Conservation (phyloP, 2,797 vertebrate genomes). For the Euthynnus affinis region DNA sequence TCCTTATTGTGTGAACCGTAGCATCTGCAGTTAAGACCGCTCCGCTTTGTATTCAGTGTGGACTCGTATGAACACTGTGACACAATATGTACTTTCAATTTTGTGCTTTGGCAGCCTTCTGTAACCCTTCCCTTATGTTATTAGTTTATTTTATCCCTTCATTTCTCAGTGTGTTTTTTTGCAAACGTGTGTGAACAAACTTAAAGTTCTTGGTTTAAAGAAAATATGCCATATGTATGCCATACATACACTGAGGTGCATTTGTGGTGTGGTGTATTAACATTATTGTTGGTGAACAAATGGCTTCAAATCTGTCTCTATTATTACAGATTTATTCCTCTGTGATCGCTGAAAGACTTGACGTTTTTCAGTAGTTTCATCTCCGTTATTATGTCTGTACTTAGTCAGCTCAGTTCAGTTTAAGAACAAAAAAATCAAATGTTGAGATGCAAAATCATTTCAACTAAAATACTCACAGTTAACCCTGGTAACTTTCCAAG, state of each 20-base stretch:
- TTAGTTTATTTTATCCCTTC: neutral
- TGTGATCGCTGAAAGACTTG: neutral
- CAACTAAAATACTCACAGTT: conserved; percentile 90
- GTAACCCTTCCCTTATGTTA: neutral
- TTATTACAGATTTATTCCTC: neutral
- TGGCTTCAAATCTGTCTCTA: neutral
- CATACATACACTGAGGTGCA: neutral
- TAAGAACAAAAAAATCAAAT: neutral
- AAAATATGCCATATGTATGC: no score
- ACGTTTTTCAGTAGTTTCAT: neutral
- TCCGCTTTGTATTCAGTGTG: conserved; percentile 16
- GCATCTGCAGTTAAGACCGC: neutral
- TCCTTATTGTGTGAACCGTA: conserved; percentile 25
- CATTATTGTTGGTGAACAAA: neutral
- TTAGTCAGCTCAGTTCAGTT: neutral
- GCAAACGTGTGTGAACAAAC: conserved; percentile 18
- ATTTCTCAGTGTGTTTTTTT: conserved; percentile 12
- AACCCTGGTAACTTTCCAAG: conserved; percentile 94
- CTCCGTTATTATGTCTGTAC: neutral
- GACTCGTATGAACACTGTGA: conserved; percentile 8
- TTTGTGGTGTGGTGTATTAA: neutral
- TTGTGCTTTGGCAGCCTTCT: conserved; percentile 19
- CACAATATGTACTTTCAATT: conserved; percentile 1
- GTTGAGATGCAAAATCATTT: no score
- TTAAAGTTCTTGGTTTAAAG: conserved; percentile 6